Base-by-base conservation (phyloP, 2,888 invertebrate genomes). In the Hypena proboscidalis region DNA sequence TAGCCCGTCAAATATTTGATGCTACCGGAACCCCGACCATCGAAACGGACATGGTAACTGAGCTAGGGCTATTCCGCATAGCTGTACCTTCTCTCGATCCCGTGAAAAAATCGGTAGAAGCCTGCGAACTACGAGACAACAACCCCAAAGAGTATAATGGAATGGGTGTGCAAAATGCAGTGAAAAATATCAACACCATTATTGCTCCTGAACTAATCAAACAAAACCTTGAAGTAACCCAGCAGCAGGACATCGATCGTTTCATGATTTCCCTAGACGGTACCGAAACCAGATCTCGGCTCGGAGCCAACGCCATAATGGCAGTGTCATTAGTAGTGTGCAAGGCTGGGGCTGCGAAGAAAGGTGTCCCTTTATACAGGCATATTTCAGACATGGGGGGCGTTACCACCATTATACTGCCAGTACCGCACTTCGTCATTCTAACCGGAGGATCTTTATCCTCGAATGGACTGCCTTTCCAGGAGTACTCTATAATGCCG, bases 81-180 rank as follows among this genome's bases (percentile, higher is more conserved):
- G 99, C 98, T 26, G 99, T 99, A 2, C 99, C 99, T 13, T 98
- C 98, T 23, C 99, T 98, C 32, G 99, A 99, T 41, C n/a, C n/a
- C n/a, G 94, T 95, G 7, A 98, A 98, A 66, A 99, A 98, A 69
- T 93, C 97, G 39, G 95, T 98, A 72, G 99, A 99, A 90, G 97
- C 99, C 35, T 85, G 98, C 39, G 99, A 99, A 85, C 92, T 99
- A 55, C 94, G 99, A 48, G 99, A 99, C 83, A 94, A 95, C 54
- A 96, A 95, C 71, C 95, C 97, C 68, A 88, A 91, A 13, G 94
- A 95, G 53, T 98, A 98, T 81, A 95, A 95, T 76, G 99, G 99
- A 65, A 98, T 99, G 92, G 96, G 98, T 44, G 99, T 99, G 1
- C 83, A 90, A 58, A 95, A 95, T 77, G 99, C 99, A 38, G 95